phyloP scores from a whole-genome alignment of 2,888 invertebrate genomes.

The Prenolepis imparis region DNA sequence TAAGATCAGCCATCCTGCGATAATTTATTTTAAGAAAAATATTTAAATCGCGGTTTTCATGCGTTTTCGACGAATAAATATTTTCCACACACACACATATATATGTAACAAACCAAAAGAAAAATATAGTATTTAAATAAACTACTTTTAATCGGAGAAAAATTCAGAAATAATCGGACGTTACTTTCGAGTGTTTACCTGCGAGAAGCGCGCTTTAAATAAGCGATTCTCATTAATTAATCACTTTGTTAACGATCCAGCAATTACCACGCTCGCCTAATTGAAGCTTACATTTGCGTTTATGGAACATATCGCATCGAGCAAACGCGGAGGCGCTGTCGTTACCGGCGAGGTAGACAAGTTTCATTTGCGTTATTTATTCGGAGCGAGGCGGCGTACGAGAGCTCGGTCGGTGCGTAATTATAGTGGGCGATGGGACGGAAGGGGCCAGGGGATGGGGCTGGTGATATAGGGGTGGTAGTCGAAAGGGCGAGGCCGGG shows the following conservation, averaged over 20 bases:
- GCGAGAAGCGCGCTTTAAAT: neutral
- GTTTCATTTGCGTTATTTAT: slow-evolving; percentile 85
- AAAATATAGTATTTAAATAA: neutral
- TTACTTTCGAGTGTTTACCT: slow-evolving; percentile 1
- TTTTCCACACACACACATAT: too few species aligned
- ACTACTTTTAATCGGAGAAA: neutral
- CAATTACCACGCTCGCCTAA: slow-evolving; percentile 62
- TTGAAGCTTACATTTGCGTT: slow-evolving; percentile 58
- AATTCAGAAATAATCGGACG: neutral
- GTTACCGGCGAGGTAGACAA: slow-evolving; percentile 78
- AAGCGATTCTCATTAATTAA: slow-evolving; percentile 55
- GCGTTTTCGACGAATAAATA: neutral
- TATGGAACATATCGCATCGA: slow-evolving; percentile 60
- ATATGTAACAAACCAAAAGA: too few species aligned
- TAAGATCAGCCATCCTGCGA: neutral
- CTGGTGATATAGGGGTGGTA: slow-evolving; percentile 64
- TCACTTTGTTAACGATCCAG: slow-evolving; percentile 53
- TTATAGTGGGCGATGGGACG: slow-evolving; percentile 65
- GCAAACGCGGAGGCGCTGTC: slow-evolving; percentile 75
- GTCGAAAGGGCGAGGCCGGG: slow-evolving; percentile 59
- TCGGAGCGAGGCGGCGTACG: slow-evolving; percentile 65
- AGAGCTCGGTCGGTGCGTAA: slow-evolving; percentile 73
- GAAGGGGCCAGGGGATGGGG: slow-evolving; percentile 63
- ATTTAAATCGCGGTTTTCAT: neutral
- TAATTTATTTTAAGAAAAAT: neutral